Evolutionary conservation across 2,113 vertebrate species (phyloP).

Genomic region (Corvus cornix): DNA sequence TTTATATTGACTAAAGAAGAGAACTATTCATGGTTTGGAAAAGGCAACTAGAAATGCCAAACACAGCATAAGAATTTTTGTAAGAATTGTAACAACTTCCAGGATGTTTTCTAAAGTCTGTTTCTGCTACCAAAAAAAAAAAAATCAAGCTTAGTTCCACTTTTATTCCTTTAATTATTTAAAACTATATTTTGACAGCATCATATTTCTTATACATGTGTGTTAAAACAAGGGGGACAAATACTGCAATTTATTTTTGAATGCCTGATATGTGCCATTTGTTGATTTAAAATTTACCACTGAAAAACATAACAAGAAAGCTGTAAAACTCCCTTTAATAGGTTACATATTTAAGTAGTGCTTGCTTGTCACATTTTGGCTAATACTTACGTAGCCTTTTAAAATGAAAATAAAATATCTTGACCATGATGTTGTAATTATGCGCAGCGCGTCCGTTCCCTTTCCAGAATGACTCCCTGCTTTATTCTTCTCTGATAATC

Average conservation of each 20-base stretch:
- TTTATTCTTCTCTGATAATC: slow-evolving; percentile 3
- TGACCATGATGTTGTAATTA: slow-evolving; percentile 44
- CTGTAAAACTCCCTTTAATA: background rate
- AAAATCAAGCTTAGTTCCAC: background rate
- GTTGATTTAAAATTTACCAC: background rate
- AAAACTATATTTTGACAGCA: background rate
- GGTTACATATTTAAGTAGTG: background rate
- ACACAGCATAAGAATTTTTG: background rate
- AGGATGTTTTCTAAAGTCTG: background rate
- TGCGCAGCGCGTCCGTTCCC: accelerated
- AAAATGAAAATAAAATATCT: slow-evolving; percentile 30
- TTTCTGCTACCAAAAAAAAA: background rate
- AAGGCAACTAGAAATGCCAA: background rate
- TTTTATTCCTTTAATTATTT: slow-evolving; percentile 5
- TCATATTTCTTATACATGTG: background rate
- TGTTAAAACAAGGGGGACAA: background rate
- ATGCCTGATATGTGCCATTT: background rate
- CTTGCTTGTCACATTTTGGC: slow-evolving; percentile 8
- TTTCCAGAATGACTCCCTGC: background rate
- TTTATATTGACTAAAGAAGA: background rate
- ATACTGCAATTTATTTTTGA: background rate
- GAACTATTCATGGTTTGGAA: background rate
- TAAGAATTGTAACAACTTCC: background rate
- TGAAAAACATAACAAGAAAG: background rate
- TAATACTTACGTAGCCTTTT: slow-evolving; percentile 4